Percentiles rank a stretch among this genome's conserved stretches.
Evolutionary conservation across 2,797 vertebrate species (phyloP).

Genomic region (Enteromius fasciolatus): DNA sequence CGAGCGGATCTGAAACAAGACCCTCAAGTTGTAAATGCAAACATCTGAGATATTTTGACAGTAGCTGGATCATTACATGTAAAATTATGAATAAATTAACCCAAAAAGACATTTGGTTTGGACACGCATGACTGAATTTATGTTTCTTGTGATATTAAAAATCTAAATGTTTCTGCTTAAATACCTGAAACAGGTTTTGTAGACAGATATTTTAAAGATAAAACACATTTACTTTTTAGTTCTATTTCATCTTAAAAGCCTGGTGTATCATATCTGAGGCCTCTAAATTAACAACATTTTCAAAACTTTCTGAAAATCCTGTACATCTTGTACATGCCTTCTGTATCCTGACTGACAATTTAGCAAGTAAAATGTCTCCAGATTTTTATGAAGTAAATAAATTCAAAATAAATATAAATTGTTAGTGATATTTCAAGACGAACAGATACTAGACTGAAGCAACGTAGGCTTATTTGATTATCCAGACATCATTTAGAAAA

Average conservation of each 20-base stretch:
- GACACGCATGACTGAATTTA: background rate
- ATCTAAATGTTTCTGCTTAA: background rate
- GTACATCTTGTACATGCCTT: background rate
- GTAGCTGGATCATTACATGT: background rate
- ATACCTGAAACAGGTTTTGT: background rate
- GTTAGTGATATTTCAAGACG: background rate
- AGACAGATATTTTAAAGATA: background rate
- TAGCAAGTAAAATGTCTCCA: background rate
- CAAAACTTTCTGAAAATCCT: background rate
- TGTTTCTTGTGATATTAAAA: background rate
- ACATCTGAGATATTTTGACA: background rate
- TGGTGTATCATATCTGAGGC: background rate
- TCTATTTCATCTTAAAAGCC: background rate
- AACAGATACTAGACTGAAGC: background rate
- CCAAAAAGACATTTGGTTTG: background rate
- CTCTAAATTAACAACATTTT: background rate
- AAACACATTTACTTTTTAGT: background rate
- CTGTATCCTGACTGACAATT: no score
- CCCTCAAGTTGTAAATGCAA: background rate
- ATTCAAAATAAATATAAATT: background rate
- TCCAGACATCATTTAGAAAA: no score
- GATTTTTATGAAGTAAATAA: background rate
- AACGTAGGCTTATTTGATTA: background rate
- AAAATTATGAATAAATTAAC: background rate
- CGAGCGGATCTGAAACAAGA: constrained; percentile 78